Evolutionary conservation across 2,797 vertebrate species (phyloP).

Genomic region (Lepus oiostolus): DNA sequence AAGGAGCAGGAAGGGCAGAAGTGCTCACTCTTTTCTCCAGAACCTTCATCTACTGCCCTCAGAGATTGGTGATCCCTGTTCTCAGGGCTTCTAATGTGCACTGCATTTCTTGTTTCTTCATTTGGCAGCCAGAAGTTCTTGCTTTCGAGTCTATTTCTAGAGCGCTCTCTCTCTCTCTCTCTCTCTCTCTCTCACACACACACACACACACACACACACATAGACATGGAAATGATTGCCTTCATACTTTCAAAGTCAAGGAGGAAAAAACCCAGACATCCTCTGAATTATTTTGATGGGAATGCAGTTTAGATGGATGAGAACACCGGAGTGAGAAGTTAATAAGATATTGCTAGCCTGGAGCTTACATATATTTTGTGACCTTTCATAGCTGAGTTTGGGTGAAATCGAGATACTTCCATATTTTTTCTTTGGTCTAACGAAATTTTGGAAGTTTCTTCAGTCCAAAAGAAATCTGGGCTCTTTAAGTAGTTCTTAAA

Average conservation of each 20-base stretch:
- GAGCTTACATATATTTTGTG: background rate
- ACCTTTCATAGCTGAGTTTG: background rate
- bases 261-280: background rate
- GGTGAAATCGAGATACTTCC: background rate
- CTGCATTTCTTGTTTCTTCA: background rate
- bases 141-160: background rate
- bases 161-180: no score
- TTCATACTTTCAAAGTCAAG: background rate
- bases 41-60: no score
- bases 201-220: background rate
- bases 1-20: background rate
- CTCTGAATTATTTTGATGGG: background rate
- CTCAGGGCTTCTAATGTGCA: background rate
- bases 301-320: background rate
- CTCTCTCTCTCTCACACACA: no score
- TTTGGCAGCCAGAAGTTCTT: background rate
- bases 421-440: background rate
- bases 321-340: background rate
- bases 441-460: background rate
- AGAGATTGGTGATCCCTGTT: background rate
- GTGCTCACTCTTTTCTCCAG: background rate
- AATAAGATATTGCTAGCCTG: background rate
- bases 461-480: background rate
- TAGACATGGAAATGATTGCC: background rate
- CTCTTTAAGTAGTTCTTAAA: background rate